These are phyloP conservation scores for Actinia tenebrosa DNA, from an alignment of 64 coral and sea anemone genomes.

Conservation along the genomic window DNA sequence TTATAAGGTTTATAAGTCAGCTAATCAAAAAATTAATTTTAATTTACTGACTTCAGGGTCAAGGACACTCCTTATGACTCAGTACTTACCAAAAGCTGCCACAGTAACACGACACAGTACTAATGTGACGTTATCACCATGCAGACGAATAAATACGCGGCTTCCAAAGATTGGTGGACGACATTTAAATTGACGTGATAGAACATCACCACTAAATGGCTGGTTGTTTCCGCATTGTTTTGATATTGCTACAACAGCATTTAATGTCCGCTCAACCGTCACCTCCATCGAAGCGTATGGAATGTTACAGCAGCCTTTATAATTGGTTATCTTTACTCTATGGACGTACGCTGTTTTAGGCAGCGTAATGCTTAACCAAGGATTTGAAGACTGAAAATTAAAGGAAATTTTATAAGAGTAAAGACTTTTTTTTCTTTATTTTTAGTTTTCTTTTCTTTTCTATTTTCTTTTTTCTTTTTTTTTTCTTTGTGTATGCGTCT, in stretches of 20 bases:
- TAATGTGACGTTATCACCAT: background rate
- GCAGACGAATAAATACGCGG: background rate
- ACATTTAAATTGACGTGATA: background rate
- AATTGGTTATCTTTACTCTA: background rate
- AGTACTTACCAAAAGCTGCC: background rate
- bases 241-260: background rate
- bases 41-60: too few species aligned
- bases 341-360: background rate
- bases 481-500: background rate
- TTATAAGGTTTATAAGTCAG: too few species aligned
- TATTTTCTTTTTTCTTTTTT: background rate
- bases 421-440: too few species aligned
- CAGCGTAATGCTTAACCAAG: background rate
- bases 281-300: background rate
- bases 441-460: too few species aligned
- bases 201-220: background rate
- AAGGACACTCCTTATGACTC: too few species aligned
- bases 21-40: too few species aligned
- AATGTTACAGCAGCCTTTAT: background rate
- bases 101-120: background rate
- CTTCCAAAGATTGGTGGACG: constrained; percentile 1
- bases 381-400: background rate
- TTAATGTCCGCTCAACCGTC: background rate
- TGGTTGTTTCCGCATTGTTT: background rate
- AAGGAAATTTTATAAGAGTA: background rate